These are phyloP conservation scores for Anoura caudifer DNA, from an alignment of 2,113 vertebrate species.

Conservation along the genomic window DNA sequence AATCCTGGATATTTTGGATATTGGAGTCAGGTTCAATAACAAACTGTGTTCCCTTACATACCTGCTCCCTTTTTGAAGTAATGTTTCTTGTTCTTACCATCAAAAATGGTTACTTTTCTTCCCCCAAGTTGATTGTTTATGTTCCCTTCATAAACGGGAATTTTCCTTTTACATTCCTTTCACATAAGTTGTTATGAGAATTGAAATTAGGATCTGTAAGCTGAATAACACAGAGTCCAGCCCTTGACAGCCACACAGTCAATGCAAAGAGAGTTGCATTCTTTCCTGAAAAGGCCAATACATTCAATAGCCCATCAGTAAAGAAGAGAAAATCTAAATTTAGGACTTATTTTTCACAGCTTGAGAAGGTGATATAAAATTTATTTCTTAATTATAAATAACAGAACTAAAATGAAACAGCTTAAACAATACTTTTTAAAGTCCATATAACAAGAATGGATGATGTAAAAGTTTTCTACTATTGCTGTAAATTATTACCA, in stretches of 20 bases:
- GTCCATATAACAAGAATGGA: background rate
- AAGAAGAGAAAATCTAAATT: background rate
- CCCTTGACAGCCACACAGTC: background rate
- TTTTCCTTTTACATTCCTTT: too few relatives aligned
- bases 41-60: background rate
- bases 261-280: background rate
- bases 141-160: background rate
- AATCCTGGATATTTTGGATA: background rate
- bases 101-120: background rate
- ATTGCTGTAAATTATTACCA: background rate
- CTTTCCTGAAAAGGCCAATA: background rate
- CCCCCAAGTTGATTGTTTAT: background rate
- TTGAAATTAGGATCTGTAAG: background rate
- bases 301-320: background rate
- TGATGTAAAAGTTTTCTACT: background rate
- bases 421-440: background rate
- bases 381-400: background rate
- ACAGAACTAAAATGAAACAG: background rate
- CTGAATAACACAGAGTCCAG: background rate
- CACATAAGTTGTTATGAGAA: background rate
- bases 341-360: background rate
- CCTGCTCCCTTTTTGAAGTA: background rate
- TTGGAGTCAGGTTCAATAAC: background rate
- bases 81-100: background rate
- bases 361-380: background rate